These are phyloP conservation scores for Riptortus pedestris DNA, from an alignment of 1,140 invertebrate species.

Conservation along the genomic window DNA sequence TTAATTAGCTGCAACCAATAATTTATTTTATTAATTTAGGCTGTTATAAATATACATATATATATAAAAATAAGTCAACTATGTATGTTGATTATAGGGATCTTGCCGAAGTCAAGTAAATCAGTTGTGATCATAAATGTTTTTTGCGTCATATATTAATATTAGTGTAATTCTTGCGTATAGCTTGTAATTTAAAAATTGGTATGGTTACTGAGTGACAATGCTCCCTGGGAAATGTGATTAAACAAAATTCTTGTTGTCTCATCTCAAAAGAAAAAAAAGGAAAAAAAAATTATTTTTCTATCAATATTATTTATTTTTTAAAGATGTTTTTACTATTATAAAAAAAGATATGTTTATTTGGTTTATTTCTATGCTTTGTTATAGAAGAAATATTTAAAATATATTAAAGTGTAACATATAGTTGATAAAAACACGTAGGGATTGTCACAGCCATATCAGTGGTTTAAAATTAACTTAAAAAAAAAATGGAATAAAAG, in stretches of 20 bases:
- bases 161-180: neutral
- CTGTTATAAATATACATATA: neutral
- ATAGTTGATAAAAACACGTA: neutral
- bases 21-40: neutral
- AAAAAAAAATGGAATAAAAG: too few relatives aligned
- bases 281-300: conserved; percentile 15
- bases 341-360: neutral
- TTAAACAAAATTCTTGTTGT: conserved; percentile 10
- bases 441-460: conserved; percentile 14
- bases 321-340: neutral
- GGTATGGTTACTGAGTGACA: conserved; percentile 11
- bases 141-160: neutral
- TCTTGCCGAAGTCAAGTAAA: neutral
- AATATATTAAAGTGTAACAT: too few relatives aligned
- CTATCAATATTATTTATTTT: conserved; percentile 1
- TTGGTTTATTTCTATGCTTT: neutral
- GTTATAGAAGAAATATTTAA: neutral
- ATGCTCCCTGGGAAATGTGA: conserved; percentile 4
- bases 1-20: conserved; percentile 16
- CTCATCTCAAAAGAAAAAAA: conserved; percentile 4
- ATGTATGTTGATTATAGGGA: neutral
- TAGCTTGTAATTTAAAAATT: conserved; percentile 6
- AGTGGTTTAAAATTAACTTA: conserved; percentile 5
- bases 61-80: too few relatives aligned
- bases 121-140: conserved; percentile 3